A percentile compares a stretch with the other conserved stretches of the same genome.
These are phyloP conservation scores for Rana temporaria DNA, from an alignment of 2,113 vertebrate genomes.

Conservation along the genomic window DNA sequence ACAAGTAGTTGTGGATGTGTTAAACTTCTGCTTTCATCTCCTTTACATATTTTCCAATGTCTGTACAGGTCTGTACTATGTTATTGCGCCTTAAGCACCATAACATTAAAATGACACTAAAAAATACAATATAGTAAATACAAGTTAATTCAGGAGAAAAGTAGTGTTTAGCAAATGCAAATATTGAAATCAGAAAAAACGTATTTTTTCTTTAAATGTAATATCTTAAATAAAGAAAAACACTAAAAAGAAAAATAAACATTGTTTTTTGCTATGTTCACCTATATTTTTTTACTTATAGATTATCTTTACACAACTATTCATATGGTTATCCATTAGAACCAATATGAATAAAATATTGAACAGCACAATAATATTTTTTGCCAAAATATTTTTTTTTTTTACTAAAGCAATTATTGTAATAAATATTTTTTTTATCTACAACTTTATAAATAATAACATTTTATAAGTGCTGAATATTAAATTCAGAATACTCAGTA, in stretches of 20 bases:
- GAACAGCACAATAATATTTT: constrained; percentile 76
- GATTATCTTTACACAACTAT: constrained; percentile 68
- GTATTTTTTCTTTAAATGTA: constrained; percentile 58
- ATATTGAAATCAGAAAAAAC: constrained; percentile 71
- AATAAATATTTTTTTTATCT: constrained; percentile 82
- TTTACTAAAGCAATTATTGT: constrained; percentile 76
- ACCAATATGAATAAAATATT: constrained; percentile 75
- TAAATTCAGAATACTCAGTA: constrained; percentile 78
- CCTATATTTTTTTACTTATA: constrained; percentile 65
- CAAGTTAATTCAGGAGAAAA: constrained; percentile 68
- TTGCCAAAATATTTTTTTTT: constrained; percentile 79
- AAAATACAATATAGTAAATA: constrained; percentile 67
- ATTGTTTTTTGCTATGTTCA: constrained; percentile 73
- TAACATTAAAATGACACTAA: constrained; percentile 69
- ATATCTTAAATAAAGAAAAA: constrained; percentile 65
- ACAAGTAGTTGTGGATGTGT: neutral
- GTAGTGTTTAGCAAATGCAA: constrained; percentile 60
- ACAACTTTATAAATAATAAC: constrained; percentile 82
- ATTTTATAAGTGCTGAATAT: constrained; percentile 84
- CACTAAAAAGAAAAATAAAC: neutral
- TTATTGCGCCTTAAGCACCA: constrained; percentile 73
- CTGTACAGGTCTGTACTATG: constrained; percentile 49
- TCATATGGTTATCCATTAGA: constrained; percentile 72
- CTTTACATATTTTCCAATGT: constrained; percentile 30
- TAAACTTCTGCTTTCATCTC: neutral